These are phyloP conservation scores for Rugalucina vietnamica DNA, from an alignment of 2,888 invertebrate genomes.

Conservation along the genomic window DNA sequence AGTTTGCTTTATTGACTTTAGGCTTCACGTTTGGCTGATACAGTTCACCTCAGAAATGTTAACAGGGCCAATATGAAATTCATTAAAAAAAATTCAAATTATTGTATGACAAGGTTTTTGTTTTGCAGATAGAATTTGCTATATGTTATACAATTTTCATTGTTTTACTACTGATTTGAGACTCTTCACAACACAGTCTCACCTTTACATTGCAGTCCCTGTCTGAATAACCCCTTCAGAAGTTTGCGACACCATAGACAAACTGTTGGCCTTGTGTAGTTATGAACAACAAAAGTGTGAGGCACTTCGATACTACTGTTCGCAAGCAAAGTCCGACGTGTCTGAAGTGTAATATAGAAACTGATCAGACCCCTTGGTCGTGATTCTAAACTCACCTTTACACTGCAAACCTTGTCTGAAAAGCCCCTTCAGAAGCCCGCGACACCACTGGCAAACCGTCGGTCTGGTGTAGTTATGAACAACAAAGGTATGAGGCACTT, in stretches of 20 bases:
- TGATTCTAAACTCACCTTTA: constrained; percentile 86
- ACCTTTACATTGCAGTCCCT: constrained; percentile 97
- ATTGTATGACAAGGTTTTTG: too few species aligned
- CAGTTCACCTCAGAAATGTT: too few species aligned
- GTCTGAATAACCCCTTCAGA: constrained; percentile 94
- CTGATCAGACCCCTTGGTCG: neutral
- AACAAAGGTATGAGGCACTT: constrained; percentile 98
- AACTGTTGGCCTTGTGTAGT: constrained; percentile 98
- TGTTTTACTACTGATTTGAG: too few species aligned
- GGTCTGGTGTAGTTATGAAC: constrained; percentile 98
- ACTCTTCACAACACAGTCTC: too few species aligned
- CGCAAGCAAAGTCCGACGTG: too few species aligned
- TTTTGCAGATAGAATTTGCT: too few species aligned
- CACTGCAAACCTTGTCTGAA: constrained; percentile 98
- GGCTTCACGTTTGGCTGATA: too few species aligned
- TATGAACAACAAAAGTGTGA: constrained; percentile 98
- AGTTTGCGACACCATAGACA: constrained; percentile 98
- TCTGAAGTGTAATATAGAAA: too few species aligned
- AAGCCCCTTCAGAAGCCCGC: constrained; percentile 96
- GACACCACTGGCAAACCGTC: constrained; percentile 98
- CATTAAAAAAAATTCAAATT: too few species aligned
- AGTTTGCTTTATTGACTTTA: too few species aligned
- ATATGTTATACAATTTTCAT: too few species aligned
- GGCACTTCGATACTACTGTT: constrained; percentile 90
- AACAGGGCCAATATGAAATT: too few species aligned